Conservation (phyloP, 2,797 vertebrate species). For the Melanotaenia trifasciata region DNA sequence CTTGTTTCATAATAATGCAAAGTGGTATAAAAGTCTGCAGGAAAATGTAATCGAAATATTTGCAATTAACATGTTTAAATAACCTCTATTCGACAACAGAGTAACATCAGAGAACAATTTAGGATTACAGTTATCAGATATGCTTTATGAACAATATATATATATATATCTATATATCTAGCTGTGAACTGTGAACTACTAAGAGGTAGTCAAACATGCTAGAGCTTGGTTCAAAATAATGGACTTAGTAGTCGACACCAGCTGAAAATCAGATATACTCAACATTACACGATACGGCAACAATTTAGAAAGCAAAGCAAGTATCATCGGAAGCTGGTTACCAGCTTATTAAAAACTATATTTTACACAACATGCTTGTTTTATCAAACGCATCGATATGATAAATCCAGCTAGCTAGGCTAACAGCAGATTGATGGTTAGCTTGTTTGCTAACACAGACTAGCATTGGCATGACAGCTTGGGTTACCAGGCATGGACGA, state of each 20-base stretch:
- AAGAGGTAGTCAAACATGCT: accelerated
- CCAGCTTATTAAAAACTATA: neutral
- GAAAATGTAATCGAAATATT: neutral
- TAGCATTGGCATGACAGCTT: slow-evolving; percentile 43
- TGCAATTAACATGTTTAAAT: neutral
- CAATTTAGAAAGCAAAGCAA: neutral
- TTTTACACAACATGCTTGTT: neutral
- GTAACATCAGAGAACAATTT: neutral
- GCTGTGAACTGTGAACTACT: neutral
- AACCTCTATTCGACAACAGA: neutral
- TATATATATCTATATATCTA: neutral
- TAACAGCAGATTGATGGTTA: slow-evolving; percentile 21
- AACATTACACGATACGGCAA: slow-evolving; percentile 20
- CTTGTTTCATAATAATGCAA: neutral
- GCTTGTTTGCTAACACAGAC: slow-evolving; percentile 51
- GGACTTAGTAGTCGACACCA: neutral
- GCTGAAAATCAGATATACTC: neutral
- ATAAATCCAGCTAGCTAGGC: neutral
- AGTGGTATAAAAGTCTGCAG: neutral
- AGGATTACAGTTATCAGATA: neutral
- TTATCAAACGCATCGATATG: neutral
- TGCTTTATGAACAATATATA: neutral
- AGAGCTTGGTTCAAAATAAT: neutral
- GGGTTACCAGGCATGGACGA: slow-evolving; percentile 25
- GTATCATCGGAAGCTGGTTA: neutral